Evolutionary conservation across 2,888 invertebrate species (phyloP), one percentile per base, ranked within the genome.

Genomic region (Metopia argyrocephala): DNA sequence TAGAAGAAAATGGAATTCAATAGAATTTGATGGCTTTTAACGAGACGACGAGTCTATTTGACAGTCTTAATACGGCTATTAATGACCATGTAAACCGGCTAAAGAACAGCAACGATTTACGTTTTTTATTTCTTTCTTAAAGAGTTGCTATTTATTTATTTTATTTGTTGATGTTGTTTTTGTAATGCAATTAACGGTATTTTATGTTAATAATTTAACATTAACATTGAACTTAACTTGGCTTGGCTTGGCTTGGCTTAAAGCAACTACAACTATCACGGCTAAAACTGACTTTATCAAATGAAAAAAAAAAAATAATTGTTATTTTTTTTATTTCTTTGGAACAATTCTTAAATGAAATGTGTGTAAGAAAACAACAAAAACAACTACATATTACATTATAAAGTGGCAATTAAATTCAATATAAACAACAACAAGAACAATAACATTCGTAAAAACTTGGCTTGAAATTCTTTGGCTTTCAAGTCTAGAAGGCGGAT

Each of bases 181-280:
- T 65, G 28, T 64, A 73, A 57, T 85, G 84, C 86, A 87, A 87
- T 87, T 88, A 88, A 88, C 88, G 87, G 88, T 87, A 87, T 85
- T 86, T 87, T 87, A 88, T 87, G 87, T 84, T 87, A 87, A 88
- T 88, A 86, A 86, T 84, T 84, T 87, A 87, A 87, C 89, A 87
- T 87, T 85, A 87, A 85, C 88, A 88, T 88, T 89, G 88, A 88
- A 88, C 89, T 89, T 88, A 87, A 87, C 87, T 79, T 78, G 64
- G 66, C 68, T n/a, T n/a, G n/a, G n/a, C n/a, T n/a, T n/a, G n/a
- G n/a, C n/a, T n/a, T n/a, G n/a, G n/a, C n/a, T 75, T 64, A 65
- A 71, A 76, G 52, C 45, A 65, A 74, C 56, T 25, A 54, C 15
- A 25, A 15, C 54, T 25, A 7, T 9, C 27, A 31, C 74, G 59